Evolutionary conservation across 2,113 vertebrate genomes (phyloP).

Genomic region (Meriones unguiculatus): DNA sequence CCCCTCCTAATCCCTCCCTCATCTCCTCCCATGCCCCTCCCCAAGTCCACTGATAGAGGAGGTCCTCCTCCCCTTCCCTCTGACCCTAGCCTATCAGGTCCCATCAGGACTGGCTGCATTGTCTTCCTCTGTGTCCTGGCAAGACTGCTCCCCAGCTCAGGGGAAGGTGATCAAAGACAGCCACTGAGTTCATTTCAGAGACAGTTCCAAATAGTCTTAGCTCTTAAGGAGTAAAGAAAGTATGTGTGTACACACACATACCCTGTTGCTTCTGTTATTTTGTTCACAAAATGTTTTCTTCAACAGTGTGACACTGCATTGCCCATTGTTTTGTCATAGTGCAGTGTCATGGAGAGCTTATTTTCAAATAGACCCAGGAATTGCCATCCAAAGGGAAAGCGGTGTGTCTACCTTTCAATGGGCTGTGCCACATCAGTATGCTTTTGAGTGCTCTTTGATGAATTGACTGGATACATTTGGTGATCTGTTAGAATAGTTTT

Average conservation of each 20-base stretch:
- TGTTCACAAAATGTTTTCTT: background rate
- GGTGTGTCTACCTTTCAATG: background rate
- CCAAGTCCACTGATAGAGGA: too few relatives aligned
- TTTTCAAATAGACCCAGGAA: background rate
- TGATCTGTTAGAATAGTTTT: constrained; percentile 33
- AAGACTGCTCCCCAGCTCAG: too few relatives aligned
- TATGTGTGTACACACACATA: background rate
- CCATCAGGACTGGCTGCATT: too few relatives aligned
- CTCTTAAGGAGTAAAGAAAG: constrained; percentile 48
- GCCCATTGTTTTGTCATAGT: background rate
- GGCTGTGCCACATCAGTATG: background rate
- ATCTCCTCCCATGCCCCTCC: too few relatives aligned
- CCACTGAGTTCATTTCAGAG: too few relatives aligned
- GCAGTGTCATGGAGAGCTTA: background rate
- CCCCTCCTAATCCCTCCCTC: too few relatives aligned
- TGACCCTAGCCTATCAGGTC: too few relatives aligned
- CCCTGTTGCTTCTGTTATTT: background rate
- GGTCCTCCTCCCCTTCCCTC: too few relatives aligned
- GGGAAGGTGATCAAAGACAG: too few relatives aligned
- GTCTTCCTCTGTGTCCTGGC: too few relatives aligned
- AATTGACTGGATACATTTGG: constrained; percentile 30
- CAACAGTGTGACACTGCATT: background rate
- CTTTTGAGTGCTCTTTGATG: constrained; percentile 17
- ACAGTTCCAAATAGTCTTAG: background rate
- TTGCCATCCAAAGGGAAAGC: background rate